Evolutionary conservation across 2,888 invertebrate species (phyloP).

Genomic region (Blera fallax): DNA sequence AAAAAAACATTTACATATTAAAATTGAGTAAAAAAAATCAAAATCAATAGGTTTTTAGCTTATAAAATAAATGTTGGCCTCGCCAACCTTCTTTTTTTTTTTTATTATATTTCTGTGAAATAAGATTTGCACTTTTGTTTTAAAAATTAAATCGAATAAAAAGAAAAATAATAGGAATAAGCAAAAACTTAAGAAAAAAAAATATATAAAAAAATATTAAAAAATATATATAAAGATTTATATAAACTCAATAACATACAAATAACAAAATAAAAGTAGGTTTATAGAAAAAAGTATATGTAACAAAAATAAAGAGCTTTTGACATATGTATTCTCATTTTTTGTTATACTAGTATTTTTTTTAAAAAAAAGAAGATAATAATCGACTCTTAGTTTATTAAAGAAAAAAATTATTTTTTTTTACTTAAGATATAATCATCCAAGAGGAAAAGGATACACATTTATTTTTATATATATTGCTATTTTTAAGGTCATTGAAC

Average conservation of each 20-base stretch:
- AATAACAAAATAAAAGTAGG: constrained; percentile 51
- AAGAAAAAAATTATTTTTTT: neutral
- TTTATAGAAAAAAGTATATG: constrained; percentile 37
- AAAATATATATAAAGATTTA: constrained; percentile 45
- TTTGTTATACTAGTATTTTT: too few relatives aligned
- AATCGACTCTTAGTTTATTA: neutral
- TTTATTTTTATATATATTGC: neutral
- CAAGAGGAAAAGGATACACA: neutral
- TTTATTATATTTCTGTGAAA: constrained; percentile 63
- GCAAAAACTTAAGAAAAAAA: constrained; percentile 33
- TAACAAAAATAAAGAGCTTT: constrained; percentile 49
- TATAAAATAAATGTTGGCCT: constrained; percentile 25
- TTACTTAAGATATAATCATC: neutral
- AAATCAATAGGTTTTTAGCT: neutral
- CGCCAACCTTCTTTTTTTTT: constrained; percentile 32
- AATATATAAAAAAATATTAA: constrained; percentile 15
- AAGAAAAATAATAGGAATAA: constrained; percentile 47
- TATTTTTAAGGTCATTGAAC: neutral
- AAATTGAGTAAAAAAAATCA: constrained; percentile 15
- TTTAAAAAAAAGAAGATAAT: neutral
- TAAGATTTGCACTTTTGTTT: constrained; percentile 52
- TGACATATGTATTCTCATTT: neutral
- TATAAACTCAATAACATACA: constrained; percentile 66
- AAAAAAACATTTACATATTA: neutral
- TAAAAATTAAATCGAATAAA: constrained; percentile 44